Evolutionary conservation across 2,888 invertebrate species (phyloP).

Genomic region (Drepana falcataria): DNA sequence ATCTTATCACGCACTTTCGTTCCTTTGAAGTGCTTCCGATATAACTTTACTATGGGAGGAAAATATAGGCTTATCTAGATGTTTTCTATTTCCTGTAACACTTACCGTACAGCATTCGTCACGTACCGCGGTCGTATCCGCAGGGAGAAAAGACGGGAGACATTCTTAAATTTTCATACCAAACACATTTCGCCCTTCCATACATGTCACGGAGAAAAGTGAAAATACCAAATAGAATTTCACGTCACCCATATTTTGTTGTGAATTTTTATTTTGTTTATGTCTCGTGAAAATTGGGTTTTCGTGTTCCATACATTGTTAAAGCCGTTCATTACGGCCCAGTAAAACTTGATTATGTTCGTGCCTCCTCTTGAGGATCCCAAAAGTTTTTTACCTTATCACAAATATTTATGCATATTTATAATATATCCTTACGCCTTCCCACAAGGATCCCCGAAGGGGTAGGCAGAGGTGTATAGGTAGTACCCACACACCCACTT

Average conservation of each 20-base stretch:
- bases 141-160: conserved; percentile 47
- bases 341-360: too few species aligned
- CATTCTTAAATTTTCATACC: conserved; percentile 69
- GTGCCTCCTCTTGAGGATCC: too few species aligned
- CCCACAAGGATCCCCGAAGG: too few species aligned
- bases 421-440: too few species aligned
- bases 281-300: not conserved
- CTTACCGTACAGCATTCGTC: conserved; percentile 45
- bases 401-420: too few species aligned
- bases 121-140: conserved; percentile 56
- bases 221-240: conserved; percentile 62
- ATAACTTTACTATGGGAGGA: not conserved
- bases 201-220: conserved; percentile 49
- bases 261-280: conserved; percentile 11
- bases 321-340: not conserved
- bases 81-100: conserved; percentile 10
- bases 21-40: too few species aligned
- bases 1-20: too few species aligned
- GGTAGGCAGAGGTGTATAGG: too few species aligned
- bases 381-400: too few species aligned
- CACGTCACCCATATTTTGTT: conserved; percentile 24
- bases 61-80: conserved; percentile 18
- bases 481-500: too few species aligned
- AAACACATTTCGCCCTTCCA: conserved; percentile 32
- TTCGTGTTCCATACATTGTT: not conserved